Base-by-base conservation (phyloP, 2,888 invertebrate genomes). In the Hyalella azteca region DNA sequence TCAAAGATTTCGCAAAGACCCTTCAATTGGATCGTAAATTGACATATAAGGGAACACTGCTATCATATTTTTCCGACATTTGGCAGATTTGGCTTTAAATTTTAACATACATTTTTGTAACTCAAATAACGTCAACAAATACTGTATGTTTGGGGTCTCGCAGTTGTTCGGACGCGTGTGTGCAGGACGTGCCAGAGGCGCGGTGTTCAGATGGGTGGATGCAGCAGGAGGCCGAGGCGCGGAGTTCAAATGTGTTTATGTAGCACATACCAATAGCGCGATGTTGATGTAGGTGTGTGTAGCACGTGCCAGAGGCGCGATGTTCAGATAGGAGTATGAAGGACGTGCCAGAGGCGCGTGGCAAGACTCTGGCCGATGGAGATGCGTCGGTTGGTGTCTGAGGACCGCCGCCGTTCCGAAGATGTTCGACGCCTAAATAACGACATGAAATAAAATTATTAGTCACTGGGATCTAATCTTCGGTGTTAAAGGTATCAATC, bases 321-420 rank as follows among this genome's bases (percentile, higher is more conserved):
- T 54, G 11, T 41, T 75, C 32, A 22, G n/a, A 81, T 29, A 1
- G 79, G 82, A 1, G 79, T 80, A 78, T 82, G 82, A 7, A 82
- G 81, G 40, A 82, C 81, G 29, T 79, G 82, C 82, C 82, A 82
- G 39, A 82, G 80, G 0, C 81, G 26, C n/a, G 82, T 82, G 22
- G 82, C 82, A 15, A 82, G 82, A 49, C 80, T 79, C 40, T 82
- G 82, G 7, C 82, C 79, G 0, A 82, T 73, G 22, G 77, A 80
- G 36, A 82, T 50, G 19, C 82, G 32, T 2, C 80, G 80, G 11
- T 81, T 73, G 9, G 59, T 76, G 49, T 78, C 78, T 5, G 19
- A 32, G n/a, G 29, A 29, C 66, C 36, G 7, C 15, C 66, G 66
- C 15, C 45, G 11, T 45, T 15, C 15, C 9, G 45, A 45, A 15